phyloP scores from a whole-genome alignment of 2,888 invertebrate genomes.

The Apomyelois bistriatella region DNA sequence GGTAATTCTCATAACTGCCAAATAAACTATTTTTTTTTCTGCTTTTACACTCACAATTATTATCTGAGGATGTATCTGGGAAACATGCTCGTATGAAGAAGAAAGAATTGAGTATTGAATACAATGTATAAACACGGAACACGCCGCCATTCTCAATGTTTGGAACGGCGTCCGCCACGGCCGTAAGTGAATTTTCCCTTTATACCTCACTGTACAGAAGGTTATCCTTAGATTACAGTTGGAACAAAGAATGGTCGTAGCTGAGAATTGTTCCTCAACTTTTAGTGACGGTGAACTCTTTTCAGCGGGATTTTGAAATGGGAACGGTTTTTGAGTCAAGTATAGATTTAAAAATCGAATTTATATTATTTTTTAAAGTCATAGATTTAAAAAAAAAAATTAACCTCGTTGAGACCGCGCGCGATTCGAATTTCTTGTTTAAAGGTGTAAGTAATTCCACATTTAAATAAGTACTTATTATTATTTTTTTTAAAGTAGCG shows the following conservation, averaged over 20 bases:
- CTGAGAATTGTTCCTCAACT: conserved; percentile 42
- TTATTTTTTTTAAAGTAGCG: no score
- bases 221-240: conserved; percentile 69
- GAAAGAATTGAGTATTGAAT: conserved; percentile 27
- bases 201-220: conserved; percentile 64
- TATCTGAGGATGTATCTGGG: no score
- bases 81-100: no score
- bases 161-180: conserved; percentile 60
- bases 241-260: conserved; percentile 41
- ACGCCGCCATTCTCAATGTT: conserved; percentile 48
- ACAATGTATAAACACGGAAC: conserved; percentile 27
- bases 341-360: background rate
- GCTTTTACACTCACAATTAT: no score
- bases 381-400: no score
- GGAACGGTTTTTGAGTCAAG: background rate
- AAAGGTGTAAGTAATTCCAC: no score
- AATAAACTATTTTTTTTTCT: no score
- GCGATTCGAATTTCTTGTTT: no score
- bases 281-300: background rate
- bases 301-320: background rate
- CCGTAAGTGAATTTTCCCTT: conserved; percentile 73
- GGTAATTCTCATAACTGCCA: no score
- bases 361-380: no score
- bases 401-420: no score
- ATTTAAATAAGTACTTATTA: no score